Evolutionary conservation across 2,797 vertebrate genomes (phyloP).

Genomic region (Limnodromus scolopaceus): DNA sequence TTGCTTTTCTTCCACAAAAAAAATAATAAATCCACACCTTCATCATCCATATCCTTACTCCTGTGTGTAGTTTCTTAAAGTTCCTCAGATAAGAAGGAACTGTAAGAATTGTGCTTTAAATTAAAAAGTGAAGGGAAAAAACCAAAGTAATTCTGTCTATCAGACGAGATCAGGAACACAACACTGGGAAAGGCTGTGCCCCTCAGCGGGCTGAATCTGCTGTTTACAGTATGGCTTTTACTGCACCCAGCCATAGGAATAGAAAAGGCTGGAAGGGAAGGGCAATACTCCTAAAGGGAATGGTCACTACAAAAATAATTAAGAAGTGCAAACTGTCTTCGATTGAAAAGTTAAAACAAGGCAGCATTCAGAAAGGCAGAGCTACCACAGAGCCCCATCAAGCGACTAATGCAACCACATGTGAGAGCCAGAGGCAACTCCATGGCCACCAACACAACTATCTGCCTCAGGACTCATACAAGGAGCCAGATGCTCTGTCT

Average conservation of each 20-base stretch:
- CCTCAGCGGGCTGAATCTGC: background rate
- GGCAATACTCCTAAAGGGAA: conserved; percentile 7
- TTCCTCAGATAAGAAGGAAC: background rate
- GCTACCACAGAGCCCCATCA: background rate
- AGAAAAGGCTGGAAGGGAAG: background rate
- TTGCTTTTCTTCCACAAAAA: background rate
- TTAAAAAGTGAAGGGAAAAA: background rate
- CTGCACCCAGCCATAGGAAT: background rate
- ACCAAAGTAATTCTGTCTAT: background rate
- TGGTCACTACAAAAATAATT: background rate
- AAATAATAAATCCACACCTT: background rate
- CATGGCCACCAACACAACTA: background rate
- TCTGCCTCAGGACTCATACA: conserved; percentile 52
- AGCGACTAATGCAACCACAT: conserved; percentile 31
- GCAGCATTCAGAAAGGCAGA: conserved; percentile 8
- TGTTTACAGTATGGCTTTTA: background rate
- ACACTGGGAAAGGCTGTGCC: background rate
- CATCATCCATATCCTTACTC: background rate
- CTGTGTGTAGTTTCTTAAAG: background rate
- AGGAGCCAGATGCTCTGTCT: conserved; percentile 71
- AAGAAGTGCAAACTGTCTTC: background rate
- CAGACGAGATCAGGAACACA: background rate
- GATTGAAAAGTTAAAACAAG: conserved; percentile 14
- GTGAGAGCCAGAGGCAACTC: conserved; percentile 51
- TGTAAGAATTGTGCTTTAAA: background rate